A percentile compares a stretch with the other conserved stretches of the same genome.
Evolutionary conservation across 2,113 vertebrate genomes (phyloP).

Genomic region (Gnathonemus longibarbis): DNA sequence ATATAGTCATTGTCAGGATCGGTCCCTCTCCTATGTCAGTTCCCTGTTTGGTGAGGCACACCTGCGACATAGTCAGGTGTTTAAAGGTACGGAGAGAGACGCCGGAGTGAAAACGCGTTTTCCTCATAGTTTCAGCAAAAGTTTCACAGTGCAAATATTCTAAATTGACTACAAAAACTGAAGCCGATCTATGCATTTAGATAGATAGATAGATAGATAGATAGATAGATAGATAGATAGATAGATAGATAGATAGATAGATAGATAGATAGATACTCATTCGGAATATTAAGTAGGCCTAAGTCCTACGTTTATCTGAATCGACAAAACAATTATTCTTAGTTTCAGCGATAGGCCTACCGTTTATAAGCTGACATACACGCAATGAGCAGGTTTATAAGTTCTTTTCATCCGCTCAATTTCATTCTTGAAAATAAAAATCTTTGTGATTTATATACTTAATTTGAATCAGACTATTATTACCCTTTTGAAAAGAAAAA

Average conservation of each 20-base stretch:
- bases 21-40: neutral
- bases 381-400: neutral
- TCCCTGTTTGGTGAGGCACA: neutral
- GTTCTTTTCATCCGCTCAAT: neutral
- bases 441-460: constrained; percentile 13
- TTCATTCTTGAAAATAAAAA: constrained; percentile 1
- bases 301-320: neutral
- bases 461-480: constrained; percentile 17
- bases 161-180: neutral
- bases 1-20: neutral
- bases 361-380: neutral
- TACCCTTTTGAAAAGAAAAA: constrained; percentile 14
- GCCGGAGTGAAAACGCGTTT: neutral
- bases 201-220: neutral
- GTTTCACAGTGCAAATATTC: neutral
- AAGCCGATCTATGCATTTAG: neutral
- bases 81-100: neutral
- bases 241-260: too few species aligned
- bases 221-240: neutral
- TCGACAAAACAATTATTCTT: neutral
- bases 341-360: neutral
- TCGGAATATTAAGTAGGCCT: neutral
- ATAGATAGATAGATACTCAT: neutral
- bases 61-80: neutral
- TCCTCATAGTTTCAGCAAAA: neutral